Conservation (phyloP, 2,113 vertebrate species). For the Craseonycteris thonglongyai region DNA sequence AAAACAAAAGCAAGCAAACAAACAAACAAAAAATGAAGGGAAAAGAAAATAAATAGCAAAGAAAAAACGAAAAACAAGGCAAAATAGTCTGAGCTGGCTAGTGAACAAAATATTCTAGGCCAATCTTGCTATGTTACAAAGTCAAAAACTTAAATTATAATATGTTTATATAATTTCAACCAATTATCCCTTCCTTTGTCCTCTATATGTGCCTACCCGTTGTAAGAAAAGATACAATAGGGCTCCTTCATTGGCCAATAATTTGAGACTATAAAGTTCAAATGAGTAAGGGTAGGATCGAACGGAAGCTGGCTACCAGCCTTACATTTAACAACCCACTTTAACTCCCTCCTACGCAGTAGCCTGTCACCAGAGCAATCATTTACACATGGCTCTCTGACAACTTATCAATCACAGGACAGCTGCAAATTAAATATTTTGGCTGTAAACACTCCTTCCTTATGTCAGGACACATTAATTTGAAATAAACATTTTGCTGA, state of each 20-base stretch:
- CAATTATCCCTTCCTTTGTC: not conserved
- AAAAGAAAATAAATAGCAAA: not conserved
- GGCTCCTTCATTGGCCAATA: not conserved
- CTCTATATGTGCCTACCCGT: not conserved
- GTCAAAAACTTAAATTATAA: not conserved
- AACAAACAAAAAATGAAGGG: too few species aligned
- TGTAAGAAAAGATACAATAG: not conserved
- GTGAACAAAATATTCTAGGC: not conserved
- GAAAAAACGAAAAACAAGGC: not conserved
- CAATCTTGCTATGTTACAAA: not conserved
- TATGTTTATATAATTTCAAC: not conserved
- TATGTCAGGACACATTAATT: constrained; percentile 64
- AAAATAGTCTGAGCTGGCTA: not conserved
- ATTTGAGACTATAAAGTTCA: not conserved
- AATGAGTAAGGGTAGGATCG: not conserved
- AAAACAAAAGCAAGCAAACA: too few species aligned
- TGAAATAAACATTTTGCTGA: constrained; percentile 68
- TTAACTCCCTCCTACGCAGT: not conserved
- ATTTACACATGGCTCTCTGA: constrained; percentile 60
- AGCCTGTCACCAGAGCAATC: constrained; percentile 38
- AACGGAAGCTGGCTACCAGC: not conserved
- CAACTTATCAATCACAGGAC: constrained; percentile 57
- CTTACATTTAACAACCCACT: not conserved
- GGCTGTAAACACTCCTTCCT: constrained; percentile 58
- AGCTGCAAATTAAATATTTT: constrained; percentile 70